Base-by-base conservation (phyloP, 2,797 vertebrate genomes). In the Triplophysa bombifrons region DNA sequence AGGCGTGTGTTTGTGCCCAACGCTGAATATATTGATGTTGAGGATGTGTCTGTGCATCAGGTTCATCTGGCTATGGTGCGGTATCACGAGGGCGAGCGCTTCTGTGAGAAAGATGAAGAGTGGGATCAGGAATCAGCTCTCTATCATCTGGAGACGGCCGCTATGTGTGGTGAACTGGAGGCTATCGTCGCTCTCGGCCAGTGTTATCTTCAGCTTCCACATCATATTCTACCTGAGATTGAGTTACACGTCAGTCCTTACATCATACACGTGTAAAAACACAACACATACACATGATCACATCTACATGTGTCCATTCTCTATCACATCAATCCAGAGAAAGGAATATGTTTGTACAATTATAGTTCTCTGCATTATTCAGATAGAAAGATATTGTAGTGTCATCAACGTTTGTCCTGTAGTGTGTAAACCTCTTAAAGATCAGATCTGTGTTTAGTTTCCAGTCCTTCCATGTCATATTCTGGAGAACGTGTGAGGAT, bases 1-100 rank as follows among this genome's bases (percentile, higher is more conserved):
- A 65, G 19, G 12, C n/a, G 19, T 61, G 22, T 50, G 12, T 63
- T 64, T 50, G 41, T 41, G 10, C 8, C 10, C 9, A 10, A 41
- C 41, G 41, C 9, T 48, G 46, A 14, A 38, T 7, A 44, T 19
- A 67, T 22, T 38, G 22, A 22, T 41, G 38, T 20, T 38, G 8
- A 11, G 10, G 34, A 7, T 74, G 48, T 38, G 41, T 53, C n/a
- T 55, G 3, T 64, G 3, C 1, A 27, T 38, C 7, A 99, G 98
- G 98, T 99, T 53, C 97, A 99, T 87, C 87, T 99, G 87, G 98
- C 96, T 64, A 95, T 98, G 96, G 97, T 97, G 58, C 95, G 94
- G 17, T 99, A 99, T 88, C 97, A 99, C 0, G 97, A 99, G 83
- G 97, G 88, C 0, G 95, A 97, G 0, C 96, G 98, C 11, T 99